These are phyloP conservation scores for Platypus cylindrus DNA, from an alignment of 2,888 invertebrate species.

Conservation along the genomic window DNA sequence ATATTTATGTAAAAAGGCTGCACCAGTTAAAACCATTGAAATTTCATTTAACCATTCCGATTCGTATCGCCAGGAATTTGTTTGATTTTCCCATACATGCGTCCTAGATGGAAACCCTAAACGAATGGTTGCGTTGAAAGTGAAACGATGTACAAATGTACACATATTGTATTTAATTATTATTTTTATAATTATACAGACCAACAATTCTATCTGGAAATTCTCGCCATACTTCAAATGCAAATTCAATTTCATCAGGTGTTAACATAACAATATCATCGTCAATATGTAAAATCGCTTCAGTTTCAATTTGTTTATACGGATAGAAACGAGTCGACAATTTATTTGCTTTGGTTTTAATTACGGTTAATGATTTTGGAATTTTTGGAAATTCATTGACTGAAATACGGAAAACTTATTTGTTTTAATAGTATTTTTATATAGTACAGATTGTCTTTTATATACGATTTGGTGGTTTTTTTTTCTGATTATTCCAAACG, in stretches of 20 bases:
- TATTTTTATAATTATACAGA: no score
- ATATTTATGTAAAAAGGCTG: conserved; percentile 93
- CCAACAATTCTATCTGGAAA: conserved; percentile 86
- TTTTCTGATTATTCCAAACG: conserved; percentile 92
- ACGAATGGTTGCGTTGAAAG: conserved; percentile 3
- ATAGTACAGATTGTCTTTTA: conserved; percentile 17
- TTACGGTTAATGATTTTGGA: conserved; percentile 77
- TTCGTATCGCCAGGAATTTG: conserved; percentile 81
- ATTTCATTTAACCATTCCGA: conserved; percentile 96
- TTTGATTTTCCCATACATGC: conserved; percentile 85
- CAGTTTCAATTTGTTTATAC: conserved; percentile 92
- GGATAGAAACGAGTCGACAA: conserved; percentile 94
- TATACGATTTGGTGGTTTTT: conserved; percentile 77
- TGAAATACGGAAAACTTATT: conserved; percentile 25
- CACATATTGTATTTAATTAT: no score
- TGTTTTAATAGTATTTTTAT: neutral
- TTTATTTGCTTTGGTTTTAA: conserved; percentile 81
- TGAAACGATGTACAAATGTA: neutral
- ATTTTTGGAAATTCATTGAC: conserved; percentile 83
- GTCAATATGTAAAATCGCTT: conserved; percentile 88
- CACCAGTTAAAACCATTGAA: conserved; percentile 93
- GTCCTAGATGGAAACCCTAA: conserved; percentile 85
- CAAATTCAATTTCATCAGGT: conserved; percentile 91
- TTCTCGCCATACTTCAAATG: conserved; percentile 89
- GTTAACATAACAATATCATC: conserved; percentile 95